Evolutionary conservation across 2,888 invertebrate genomes (phyloP).

Genomic region (Apamea sordens): DNA sequence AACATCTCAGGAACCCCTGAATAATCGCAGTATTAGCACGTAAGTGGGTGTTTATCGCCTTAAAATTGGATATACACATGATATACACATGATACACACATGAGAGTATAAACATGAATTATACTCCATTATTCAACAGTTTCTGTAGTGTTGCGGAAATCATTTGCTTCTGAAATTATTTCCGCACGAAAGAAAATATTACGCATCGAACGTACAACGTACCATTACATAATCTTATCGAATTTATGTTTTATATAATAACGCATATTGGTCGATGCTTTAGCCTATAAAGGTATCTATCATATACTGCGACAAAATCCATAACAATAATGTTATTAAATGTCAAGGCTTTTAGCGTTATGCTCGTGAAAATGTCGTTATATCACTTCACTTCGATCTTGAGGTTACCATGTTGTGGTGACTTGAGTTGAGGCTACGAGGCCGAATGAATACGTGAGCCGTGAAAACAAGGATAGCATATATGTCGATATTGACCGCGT

Average conservation of each 20-base stretch:
- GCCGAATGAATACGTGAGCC: slow-evolving; percentile 44
- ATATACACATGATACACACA: too few relatives aligned
- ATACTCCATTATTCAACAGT: slow-evolving; percentile 30
- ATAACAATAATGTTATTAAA: slow-evolving; percentile 63
- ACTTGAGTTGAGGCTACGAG: slow-evolving; percentile 25
- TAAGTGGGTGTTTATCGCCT: not conserved
- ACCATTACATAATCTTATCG: slow-evolving; percentile 49
- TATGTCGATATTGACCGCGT: slow-evolving; percentile 32
- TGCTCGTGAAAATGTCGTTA: slow-evolving; percentile 61
- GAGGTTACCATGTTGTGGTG: slow-evolving; percentile 45
- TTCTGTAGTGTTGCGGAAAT: slow-evolving; percentile 47
- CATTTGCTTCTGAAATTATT: slow-evolving; percentile 47
- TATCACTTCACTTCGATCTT: slow-evolving; percentile 49
- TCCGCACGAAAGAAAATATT: slow-evolving; percentile 59
- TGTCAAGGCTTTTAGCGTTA: slow-evolving; percentile 69
- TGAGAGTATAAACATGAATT: slow-evolving; percentile 9
- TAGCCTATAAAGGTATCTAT: slow-evolving; percentile 31
- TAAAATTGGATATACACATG: not conserved
- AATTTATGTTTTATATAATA: slow-evolving; percentile 54
- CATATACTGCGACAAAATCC: slow-evolving; percentile 53
- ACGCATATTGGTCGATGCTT: slow-evolving; percentile 42
- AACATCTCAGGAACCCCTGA: not conserved
- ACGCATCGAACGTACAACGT: slow-evolving; percentile 31
- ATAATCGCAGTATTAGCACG: slow-evolving; percentile 4
- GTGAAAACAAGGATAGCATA: slow-evolving; percentile 40